A percentile compares a stretch with the other conserved stretches of the same genome.
These are phyloP conservation scores for Apocrypta bakeri DNA, from an alignment of 1,140 invertebrate genomes.

Conservation along the genomic window DNA sequence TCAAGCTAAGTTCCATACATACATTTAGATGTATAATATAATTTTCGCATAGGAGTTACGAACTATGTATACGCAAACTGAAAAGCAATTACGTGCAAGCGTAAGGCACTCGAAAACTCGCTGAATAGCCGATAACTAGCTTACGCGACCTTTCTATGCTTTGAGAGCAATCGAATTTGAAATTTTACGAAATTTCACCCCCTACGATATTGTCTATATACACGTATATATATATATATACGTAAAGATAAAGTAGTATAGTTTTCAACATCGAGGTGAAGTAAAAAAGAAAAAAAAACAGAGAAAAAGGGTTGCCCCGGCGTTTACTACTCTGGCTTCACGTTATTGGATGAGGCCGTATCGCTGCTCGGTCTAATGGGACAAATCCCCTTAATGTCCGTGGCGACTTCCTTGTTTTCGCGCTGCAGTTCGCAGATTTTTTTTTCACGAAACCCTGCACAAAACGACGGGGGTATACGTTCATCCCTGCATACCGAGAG, in stretches of 20 bases:
- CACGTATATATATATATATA: too few species aligned
- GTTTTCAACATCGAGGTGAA: not conserved
- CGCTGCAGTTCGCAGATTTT: not conserved
- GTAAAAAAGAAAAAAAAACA: not conserved
- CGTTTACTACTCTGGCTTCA: conserved; percentile 30
- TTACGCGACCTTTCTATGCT: not conserved
- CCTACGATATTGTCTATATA: not conserved
- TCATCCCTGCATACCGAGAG: not conserved
- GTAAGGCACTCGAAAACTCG: not conserved
- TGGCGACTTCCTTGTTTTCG: conserved; percentile 7
- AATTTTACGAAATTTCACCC: not conserved
- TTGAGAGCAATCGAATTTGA: not conserved
- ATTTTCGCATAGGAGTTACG: not conserved
- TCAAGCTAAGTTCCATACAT: too few species aligned
- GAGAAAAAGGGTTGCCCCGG: not conserved
- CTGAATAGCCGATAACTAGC: not conserved
- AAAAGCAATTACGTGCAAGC: not conserved
- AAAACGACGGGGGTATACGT: not conserved
- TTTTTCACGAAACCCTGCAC: conserved; percentile 4
- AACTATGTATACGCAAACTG: not conserved
- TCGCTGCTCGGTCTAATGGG: conserved; percentile 34
- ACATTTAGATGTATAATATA: not conserved
- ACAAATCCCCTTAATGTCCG: conserved; percentile 44
- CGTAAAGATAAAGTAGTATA: too few species aligned
- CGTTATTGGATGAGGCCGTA: conserved; percentile 49